These are phyloP conservation scores for Phragmatobia fuliginosa DNA, from an alignment of 2,888 invertebrate species.

Conservation along the genomic window DNA sequence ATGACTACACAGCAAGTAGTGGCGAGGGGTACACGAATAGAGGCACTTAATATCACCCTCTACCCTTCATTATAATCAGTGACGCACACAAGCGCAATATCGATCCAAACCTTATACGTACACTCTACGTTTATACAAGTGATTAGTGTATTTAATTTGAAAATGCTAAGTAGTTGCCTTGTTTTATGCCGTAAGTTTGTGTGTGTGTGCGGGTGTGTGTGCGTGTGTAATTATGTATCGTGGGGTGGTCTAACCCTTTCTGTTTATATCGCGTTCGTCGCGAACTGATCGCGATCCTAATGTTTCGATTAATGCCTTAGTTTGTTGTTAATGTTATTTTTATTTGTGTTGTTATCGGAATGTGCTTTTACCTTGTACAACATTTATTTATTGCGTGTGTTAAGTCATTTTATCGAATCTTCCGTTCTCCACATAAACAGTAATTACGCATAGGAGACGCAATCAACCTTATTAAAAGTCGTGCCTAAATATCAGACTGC, in stretches of 20 bases:
- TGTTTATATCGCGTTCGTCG: constrained; percentile 68
- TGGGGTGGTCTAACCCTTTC: constrained; percentile 80
- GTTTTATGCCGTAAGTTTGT: constrained; percentile 74
- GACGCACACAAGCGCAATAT: constrained; percentile 79
- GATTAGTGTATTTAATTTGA: constrained; percentile 87
- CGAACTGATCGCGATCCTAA: constrained; percentile 76
- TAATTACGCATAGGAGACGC: not conserved
- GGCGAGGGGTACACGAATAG: constrained; percentile 80
- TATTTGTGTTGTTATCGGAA: constrained; percentile 17
- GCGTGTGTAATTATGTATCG: constrained; percentile 75
- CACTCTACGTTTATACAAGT: constrained; percentile 81
- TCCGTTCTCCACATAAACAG: not conserved
- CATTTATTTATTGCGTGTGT: not conserved
- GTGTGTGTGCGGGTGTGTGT: constrained; percentile 61
- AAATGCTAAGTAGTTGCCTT: constrained; percentile 86
- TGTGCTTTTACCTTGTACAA: not conserved
- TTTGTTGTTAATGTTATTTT: constrained; percentile 54
- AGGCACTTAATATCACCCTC: constrained; percentile 86
- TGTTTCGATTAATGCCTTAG: constrained; percentile 75
- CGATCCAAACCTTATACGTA: constrained; percentile 75
- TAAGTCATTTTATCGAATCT: not conserved
- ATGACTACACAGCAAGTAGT: constrained; percentile 72
- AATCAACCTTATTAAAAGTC: not conserved
- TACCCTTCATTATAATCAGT: constrained; percentile 85
- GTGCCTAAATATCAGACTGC: no score